Percentiles rank a stretch among this genome's conserved stretches.
These are phyloP conservation scores for Agapornis canus DNA, from an alignment of 2,797 vertebrate genomes.

Conservation along the genomic window DNA sequence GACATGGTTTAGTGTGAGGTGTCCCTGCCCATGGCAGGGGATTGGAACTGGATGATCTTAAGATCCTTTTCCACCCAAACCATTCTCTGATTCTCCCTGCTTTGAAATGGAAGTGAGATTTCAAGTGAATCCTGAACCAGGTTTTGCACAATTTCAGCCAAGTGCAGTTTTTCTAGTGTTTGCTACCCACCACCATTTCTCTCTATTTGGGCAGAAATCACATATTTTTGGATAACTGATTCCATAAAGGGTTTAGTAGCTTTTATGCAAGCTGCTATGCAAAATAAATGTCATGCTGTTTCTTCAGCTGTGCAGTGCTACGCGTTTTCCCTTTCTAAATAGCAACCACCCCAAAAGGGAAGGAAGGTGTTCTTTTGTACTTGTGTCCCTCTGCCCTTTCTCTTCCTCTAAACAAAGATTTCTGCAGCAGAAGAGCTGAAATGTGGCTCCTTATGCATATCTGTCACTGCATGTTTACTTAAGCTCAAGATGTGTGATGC, in stretches of 20 bases:
- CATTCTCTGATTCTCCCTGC: background rate
- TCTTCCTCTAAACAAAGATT: background rate
- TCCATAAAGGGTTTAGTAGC: background rate
- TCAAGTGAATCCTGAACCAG: background rate
- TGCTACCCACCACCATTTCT: background rate
- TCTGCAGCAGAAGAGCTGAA: background rate
- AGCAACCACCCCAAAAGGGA: constrained; percentile 24
- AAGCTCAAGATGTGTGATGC: background rate
- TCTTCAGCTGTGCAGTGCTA: constrained; percentile 27
- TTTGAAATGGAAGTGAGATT: background rate
- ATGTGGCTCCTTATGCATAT: background rate
- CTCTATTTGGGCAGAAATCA: background rate
- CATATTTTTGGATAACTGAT: constrained; percentile 6
- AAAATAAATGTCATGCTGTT: constrained; percentile 37
- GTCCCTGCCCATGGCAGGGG: background rate
- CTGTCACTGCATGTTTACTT: background rate
- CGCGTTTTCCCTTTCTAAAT: constrained; percentile 35
- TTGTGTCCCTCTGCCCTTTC: background rate
- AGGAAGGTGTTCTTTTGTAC: constrained; percentile 20
- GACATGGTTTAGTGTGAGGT: background rate
- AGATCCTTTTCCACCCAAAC: background rate
- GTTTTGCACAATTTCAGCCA: background rate
- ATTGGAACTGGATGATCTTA: background rate
- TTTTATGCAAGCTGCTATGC: background rate
- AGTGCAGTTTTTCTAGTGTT: background rate